phyloP scores from a whole-genome alignment of 2,797 vertebrate species.

The Anniella stebbinsi region DNA sequence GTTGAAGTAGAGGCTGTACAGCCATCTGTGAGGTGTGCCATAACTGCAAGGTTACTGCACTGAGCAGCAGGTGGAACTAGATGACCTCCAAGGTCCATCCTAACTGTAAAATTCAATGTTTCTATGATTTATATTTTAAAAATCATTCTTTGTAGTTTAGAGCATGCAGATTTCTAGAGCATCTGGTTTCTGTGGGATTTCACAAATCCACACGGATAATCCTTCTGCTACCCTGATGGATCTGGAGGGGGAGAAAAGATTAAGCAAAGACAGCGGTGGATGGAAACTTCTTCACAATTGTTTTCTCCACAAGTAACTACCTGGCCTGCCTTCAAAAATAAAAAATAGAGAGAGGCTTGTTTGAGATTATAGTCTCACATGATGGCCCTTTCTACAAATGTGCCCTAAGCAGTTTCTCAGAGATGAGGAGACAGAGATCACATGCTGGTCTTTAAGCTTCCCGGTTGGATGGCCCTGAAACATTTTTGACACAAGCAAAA shows the following conservation, averaged over 20 bases:
- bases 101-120: not conserved
- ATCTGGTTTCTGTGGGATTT: not conserved
- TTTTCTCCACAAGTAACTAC: not conserved
- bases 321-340: not conserved
- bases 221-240: not conserved
- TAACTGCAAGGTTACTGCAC: not conserved
- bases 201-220: not conserved
- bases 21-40: not conserved
- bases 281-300: not conserved
- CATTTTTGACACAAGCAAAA: not conserved
- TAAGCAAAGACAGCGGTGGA: not conserved
- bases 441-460: conserved; percentile 3
- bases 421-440: not conserved
- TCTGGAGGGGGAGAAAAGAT: not conserved
- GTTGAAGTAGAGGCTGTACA: not conserved
- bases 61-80: not conserved
- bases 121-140: not conserved
- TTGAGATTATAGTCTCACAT: not conserved
- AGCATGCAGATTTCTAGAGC: not conserved
- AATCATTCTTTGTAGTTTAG: not conserved
- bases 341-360: not conserved
- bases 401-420: not conserved
- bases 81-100: not conserved
- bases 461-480: not conserved
- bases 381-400: not conserved